Conservation (phyloP, 1,140 invertebrate genomes). For the honey bee (Apis mellifera) region Amel_HAv3.1 CM009931.2:23476501-23477000, state of each 20-base stretch:
- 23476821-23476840: no score
- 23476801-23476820: no score
- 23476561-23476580: constrained; percentile 10
- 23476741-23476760: no score
- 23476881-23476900: neutral
- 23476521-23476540: constrained; percentile 12
- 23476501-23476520: neutral
- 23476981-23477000: constrained; percentile 26
- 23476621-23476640: constrained; percentile 38
- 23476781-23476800: no score
- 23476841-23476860: no score
- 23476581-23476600: neutral
- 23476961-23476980: neutral
- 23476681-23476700: constrained; percentile 3
- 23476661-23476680: neutral
- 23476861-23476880: no score
- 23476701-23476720: constrained; percentile 14
- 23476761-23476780: no score
- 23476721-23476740: neutral
- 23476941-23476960: neutral
- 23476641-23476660: constrained; percentile 18
- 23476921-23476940: constrained; percentile 31
- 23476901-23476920: neutral
- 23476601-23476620: constrained; percentile 25
- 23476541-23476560: neutral